Conservation (phyloP, 2,888 invertebrate genomes). For the Zygaena filipendulae region DNA sequence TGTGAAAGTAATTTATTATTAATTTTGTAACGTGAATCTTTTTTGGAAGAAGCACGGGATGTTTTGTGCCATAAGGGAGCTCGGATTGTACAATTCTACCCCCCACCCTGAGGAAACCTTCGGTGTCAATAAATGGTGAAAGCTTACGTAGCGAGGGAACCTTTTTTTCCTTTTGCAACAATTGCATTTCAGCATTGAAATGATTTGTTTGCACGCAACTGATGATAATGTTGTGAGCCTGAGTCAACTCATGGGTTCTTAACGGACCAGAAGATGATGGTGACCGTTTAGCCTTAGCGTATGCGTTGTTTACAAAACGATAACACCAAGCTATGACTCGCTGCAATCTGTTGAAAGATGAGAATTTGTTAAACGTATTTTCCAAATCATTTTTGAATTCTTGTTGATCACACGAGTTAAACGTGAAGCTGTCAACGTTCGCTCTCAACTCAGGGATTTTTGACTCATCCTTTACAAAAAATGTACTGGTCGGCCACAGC, state of each 20-base stretch:
- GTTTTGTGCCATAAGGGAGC: slow-evolving; percentile 6
- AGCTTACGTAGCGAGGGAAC: slow-evolving; percentile 3
- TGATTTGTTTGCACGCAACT: not conserved
- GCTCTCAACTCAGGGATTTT: not conserved
- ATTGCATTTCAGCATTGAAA: slow-evolving; percentile 1
- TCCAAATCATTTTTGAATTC: no score
- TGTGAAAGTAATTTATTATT: slow-evolving; percentile 3
- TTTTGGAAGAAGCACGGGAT: slow-evolving; percentile 9
- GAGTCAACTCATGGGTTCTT: not conserved
- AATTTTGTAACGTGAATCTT: slow-evolving; percentile 6
- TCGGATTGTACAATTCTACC: slow-evolving; percentile 7
- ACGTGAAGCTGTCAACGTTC: no score
- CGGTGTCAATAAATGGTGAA: slow-evolving; percentile 5
- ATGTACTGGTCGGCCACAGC: slow-evolving; percentile 1
- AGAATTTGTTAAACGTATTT: slow-evolving; percentile 1
- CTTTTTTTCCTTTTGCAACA: not conserved
- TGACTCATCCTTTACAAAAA: not conserved
- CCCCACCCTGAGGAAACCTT: slow-evolving; percentile 11
- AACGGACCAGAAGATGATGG: no score
- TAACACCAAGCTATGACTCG: no score
- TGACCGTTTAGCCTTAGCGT: no score
- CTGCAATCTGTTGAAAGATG: slow-evolving; percentile 4
- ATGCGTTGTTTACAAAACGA: no score
- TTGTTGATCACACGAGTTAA: no score
- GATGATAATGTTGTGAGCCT: slow-evolving; percentile 1